Base-by-base conservation (phyloP, 37 sponge, comb jelly and placozoan species). In the Trichoplax adhaerens region DNA sequence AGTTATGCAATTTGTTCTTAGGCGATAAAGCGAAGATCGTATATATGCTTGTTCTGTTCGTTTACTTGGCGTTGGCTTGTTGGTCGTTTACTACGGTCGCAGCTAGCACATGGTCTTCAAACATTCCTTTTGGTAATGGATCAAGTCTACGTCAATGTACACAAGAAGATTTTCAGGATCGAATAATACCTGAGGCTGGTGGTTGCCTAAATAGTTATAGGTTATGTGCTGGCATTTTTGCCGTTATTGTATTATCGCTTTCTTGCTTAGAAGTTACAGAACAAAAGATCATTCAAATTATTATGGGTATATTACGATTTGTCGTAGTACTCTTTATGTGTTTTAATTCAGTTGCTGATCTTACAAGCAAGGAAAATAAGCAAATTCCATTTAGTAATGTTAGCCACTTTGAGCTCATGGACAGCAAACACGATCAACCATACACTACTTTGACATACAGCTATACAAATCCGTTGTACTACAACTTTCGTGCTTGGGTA, bases 61-160 rank as follows among this genome's bases (percentile, higher is more conserved):
- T 88, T 55, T 88, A 83, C 77, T 77, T 62, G 7, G 82, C 79
- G 59, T 66, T 88, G n/a, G 75, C 76, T 3, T 1, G 50, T 5
- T 84, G 85, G 86, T 68, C 82, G 6, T 82, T 74, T 77, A 46
- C 68, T 57, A 82, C 93, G 6, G 86, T 88, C 56, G 93, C 86
- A 3, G 93, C 86, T 2, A 77, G 86, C 48, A 83, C 93, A 3
- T 92, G 89, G 93, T 71, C 93, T 50, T 58, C 78, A 1, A 92
- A 92, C 75, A 73, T 92, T n/a, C 93, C 93, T 1, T 77, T 85
- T 62, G 80, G 80, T 68, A 73, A 68, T 47, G 51, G 74, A 62
- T 53, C 55, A 10, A 65, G 64, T 6, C 6, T 91, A 3, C 46
- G 64, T 5, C 67, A 79, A 68, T 92, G 93, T 75, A 58, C 56